Percentiles rank a stretch among this genome's conserved stretches.
Evolutionary conservation across 2,797 vertebrate genomes (phyloP).

Genomic region (Lagorchestes hirsutus): DNA sequence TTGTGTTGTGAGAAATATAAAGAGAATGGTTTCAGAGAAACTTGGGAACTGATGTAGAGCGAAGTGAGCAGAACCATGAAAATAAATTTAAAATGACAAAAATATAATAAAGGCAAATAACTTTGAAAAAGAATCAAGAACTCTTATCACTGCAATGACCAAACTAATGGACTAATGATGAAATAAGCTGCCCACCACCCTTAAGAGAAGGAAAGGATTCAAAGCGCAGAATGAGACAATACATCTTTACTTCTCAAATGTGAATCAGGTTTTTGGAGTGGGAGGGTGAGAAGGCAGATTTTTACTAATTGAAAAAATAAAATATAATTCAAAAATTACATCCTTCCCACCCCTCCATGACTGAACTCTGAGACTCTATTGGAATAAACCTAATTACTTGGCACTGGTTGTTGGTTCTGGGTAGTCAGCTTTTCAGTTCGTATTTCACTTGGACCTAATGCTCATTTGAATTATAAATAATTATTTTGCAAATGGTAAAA

Average conservation of each 20-base stretch:
- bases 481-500: slow-evolving; percentile 3
- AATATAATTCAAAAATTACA: neutral
- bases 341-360: neutral
- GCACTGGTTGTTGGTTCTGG: slow-evolving; percentile 24
- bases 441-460: slow-evolving; percentile 29
- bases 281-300: no score
- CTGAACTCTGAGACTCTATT: slow-evolving; percentile 24
- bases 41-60: neutral
- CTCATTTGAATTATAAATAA: slow-evolving; percentile 35
- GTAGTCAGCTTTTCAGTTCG: slow-evolving; percentile 50
- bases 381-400: slow-evolving; percentile 16
- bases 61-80: neutral
- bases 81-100: neutral
- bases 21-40: neutral
- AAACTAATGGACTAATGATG: neutral
- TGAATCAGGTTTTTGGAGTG: no score
- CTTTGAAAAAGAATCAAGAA: neutral
- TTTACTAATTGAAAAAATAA: no score
- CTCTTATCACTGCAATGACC: neutral
- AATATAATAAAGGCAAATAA: neutral
- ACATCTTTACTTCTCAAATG: no score
- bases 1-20: neutral
- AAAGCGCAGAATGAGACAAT: no score
- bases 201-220: no score
- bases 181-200: no score